A percentile compares a stretch with the other conserved stretches of the same genome.
phyloP scores from a whole-genome alignment of 2,797 vertebrate species.

The Poeciliopsis presidionis region DNA sequence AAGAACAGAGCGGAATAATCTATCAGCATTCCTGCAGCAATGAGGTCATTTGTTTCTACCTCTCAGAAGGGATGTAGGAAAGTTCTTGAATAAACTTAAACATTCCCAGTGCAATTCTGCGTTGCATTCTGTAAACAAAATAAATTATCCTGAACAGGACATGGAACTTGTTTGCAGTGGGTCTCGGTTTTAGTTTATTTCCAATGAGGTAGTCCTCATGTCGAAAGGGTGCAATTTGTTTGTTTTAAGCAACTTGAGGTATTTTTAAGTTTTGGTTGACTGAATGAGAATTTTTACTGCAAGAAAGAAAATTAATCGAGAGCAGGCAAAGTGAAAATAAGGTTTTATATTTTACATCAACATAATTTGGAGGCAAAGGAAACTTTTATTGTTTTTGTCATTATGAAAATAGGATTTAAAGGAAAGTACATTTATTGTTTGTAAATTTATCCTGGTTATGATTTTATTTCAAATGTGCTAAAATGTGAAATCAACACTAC shows the following conservation, averaged over 20 bases:
- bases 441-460: background rate
- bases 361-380: background rate
- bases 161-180: background rate
- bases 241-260: background rate
- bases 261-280: background rate
- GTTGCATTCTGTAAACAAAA: background rate
- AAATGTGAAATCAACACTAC: background rate
- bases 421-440: background rate
- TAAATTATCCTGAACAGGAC: background rate
- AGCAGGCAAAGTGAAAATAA: background rate
- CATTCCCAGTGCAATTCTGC: constrained; percentile 7
- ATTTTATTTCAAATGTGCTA: background rate
- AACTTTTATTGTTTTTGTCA: background rate
- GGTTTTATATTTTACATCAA: background rate
- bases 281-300: background rate
- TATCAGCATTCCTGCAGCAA: constrained; percentile 13
- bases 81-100: background rate
- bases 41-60: constrained; percentile 6
- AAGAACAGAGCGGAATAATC: constrained; percentile 18
- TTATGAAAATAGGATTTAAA: background rate
- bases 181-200: background rate
- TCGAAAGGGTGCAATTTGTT: background rate
- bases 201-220: too few relatives aligned
- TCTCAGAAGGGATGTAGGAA: background rate
- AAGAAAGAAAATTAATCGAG: background rate